Percentiles rank a stretch among this genome's conserved stretches.
phyloP scores from a whole-genome alignment of 1,140 invertebrate species.

The Danaus plexippus region DNA sequence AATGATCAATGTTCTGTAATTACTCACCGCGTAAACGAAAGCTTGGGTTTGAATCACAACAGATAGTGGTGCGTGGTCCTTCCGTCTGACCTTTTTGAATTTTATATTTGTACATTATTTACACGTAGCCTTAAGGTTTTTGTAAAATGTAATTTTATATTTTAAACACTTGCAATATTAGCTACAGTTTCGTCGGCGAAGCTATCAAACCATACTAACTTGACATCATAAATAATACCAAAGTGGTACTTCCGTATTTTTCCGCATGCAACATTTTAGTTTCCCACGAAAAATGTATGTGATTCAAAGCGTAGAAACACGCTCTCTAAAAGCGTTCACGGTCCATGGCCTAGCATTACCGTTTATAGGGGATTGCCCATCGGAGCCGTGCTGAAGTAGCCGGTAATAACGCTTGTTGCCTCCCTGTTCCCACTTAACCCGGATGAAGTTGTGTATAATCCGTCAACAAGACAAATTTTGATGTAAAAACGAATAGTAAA shows the following conservation, averaged over 20 bases:
- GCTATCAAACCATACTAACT: too few species aligned
- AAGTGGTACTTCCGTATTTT: too few species aligned
- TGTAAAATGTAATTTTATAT: too few species aligned
- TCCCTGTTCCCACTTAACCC: conserved; percentile 24
- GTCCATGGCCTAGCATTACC: conserved; percentile 21
- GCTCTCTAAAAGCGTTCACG: conserved; percentile 20
- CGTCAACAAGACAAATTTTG: conserved; percentile 19
- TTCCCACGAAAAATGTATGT: conserved; percentile 15
- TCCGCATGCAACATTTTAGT: too few species aligned
- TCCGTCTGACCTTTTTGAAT: conserved; percentile 18
- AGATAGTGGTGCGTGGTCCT: conserved; percentile 16
- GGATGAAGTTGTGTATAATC: conserved; percentile 19
- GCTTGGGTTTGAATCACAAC: conserved; percentile 19
- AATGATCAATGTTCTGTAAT: conserved; percentile 25
- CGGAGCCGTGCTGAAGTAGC: conserved; percentile 21
- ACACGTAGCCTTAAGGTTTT: not conserved
- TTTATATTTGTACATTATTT: conserved; percentile 19
- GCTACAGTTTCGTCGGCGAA: too few species aligned
- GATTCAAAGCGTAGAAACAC: conserved; percentile 20
- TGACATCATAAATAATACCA: too few species aligned
- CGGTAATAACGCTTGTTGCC: conserved; percentile 25
- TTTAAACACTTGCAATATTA: too few species aligned
- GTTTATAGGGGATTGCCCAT: conserved; percentile 25
- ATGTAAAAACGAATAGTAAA: conserved; percentile 2
- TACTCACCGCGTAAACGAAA: conserved; percentile 22